Evolutionary conservation across 2,797 vertebrate species (phyloP), one percentile per base, ranked within the genome.

Genomic region (Chloroceryle amazona): DNA sequence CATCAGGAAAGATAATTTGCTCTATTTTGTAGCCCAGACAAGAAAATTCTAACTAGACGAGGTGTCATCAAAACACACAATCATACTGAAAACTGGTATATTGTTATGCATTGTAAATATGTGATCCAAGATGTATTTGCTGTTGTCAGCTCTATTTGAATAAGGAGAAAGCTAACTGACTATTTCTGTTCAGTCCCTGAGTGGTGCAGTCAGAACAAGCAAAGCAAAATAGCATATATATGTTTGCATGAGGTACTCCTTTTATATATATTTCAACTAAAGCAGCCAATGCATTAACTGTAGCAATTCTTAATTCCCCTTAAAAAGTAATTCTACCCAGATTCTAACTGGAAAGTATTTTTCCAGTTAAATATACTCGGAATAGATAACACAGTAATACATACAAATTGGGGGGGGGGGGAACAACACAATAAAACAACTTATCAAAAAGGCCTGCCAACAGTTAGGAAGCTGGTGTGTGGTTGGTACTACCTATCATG

Each of bases 1-100:
- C 75, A 94, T 89, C 91, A 96, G 78, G 81, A 94, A 93, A 97
- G 31, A 47, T 91, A 92, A 96, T 96, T 94, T 93, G 91, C 89
- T 92, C 86, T 84, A 18, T 61, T 92, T 80, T 91, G 55, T 75
- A 92, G 81, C 76, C 71, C 71, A 90, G 71, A 88, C 33, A 78
- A 93, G 93, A 87, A 75, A 78, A 84, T 72, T 89, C 84, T 86
- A 95, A 37, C 65, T 89, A 96, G 81, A 62, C 28, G 54, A 94
- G 79, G 63, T 82, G 31, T 47, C 60, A 70, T 83, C 75, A 73
- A 11, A 86, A 55, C 58, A 82, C 12, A 68, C 18, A 80, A n/a
- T 81, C 61, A 33, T 49, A 57, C 10, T 46, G 51, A 63, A 70
- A 87, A 90, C 73, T 74, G 60, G 31, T 41, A 44, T 22, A 41